Conservation (phyloP, 2,113 vertebrate species). For the Sylvietta virens region DNA sequence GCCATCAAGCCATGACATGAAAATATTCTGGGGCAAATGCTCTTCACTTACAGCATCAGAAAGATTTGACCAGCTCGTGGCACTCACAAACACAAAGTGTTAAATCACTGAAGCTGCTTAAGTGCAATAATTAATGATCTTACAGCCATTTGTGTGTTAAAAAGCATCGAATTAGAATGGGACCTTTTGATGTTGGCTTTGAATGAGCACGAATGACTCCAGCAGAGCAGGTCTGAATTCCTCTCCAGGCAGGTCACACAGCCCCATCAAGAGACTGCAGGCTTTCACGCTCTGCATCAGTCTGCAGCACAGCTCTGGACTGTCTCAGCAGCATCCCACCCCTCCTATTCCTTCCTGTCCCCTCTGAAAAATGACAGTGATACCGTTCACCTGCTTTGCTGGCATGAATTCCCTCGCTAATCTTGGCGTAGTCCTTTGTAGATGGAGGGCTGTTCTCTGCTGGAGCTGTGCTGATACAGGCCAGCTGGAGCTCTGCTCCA, state of each 20-base stretch:
- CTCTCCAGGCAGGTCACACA: background rate
- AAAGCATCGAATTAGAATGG: background rate
- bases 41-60: background rate
- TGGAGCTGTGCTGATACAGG: background rate
- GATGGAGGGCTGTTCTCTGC: background rate
- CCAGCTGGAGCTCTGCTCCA: slow-evolving; percentile 28
- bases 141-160: background rate
- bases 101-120: background rate
- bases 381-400: background rate
- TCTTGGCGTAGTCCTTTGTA: background rate
- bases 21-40: background rate
- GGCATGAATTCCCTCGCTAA: background rate
- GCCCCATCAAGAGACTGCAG: background rate
- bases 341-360: background rate
- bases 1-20: background rate
- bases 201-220: background rate
- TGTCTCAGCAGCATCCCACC: background rate
- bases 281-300: background rate
- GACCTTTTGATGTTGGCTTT: slow-evolving; percentile 26
- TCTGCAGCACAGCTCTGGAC: background rate
- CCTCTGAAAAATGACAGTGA: background rate
- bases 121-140: slow-evolving; percentile 17
- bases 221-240: slow-evolving; percentile 16
- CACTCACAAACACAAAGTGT: background rate
- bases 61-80: background rate